phyloP scores from a whole-genome alignment of 2,888 invertebrate genomes.

The Thereva unica region DNA sequence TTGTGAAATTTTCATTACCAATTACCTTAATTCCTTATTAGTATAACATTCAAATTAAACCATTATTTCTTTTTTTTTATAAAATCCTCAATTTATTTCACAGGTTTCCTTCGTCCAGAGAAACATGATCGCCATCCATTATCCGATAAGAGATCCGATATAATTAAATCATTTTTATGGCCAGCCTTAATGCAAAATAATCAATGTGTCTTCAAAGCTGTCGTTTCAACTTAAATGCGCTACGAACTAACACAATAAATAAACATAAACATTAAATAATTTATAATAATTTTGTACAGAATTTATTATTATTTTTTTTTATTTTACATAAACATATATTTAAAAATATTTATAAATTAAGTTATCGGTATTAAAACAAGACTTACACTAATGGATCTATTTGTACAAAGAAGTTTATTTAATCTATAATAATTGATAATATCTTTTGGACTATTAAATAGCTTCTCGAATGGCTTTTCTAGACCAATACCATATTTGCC shows the following conservation, averaged over 20 bases:
- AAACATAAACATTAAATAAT: constrained; percentile 41
- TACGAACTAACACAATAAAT: constrained; percentile 8
- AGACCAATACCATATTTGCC: constrained; percentile 54
- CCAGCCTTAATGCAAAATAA: constrained; percentile 79
- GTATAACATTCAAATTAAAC: too few relatives aligned
- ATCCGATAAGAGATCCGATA: constrained; percentile 73
- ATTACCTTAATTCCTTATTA: too few relatives aligned
- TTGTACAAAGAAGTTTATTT: constrained; percentile 54
- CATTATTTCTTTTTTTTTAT: too few relatives aligned
- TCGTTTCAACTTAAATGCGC: constrained; percentile 76
- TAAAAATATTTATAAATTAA: constrained; percentile 22
- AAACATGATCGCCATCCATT: constrained; percentile 79
- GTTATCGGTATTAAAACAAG: constrained; percentile 51
- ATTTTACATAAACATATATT: too few relatives aligned
- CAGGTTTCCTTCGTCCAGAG: constrained; percentile 72
- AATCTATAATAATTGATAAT: constrained; percentile 55
- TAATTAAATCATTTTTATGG: constrained; percentile 83
- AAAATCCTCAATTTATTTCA: constrained; percentile 40
- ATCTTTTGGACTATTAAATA: constrained; percentile 53
- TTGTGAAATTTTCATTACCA: too few relatives aligned
- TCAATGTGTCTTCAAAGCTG: constrained; percentile 80
- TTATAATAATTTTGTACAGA: constrained; percentile 20
- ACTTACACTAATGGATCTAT: constrained; percentile 51
- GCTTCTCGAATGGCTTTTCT: constrained; percentile 51
- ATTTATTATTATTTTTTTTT: not conserved